These are phyloP conservation scores for Pyrocoelia pectoralis DNA, from an alignment of 2,888 invertebrate genomes.

Conservation along the genomic window DNA sequence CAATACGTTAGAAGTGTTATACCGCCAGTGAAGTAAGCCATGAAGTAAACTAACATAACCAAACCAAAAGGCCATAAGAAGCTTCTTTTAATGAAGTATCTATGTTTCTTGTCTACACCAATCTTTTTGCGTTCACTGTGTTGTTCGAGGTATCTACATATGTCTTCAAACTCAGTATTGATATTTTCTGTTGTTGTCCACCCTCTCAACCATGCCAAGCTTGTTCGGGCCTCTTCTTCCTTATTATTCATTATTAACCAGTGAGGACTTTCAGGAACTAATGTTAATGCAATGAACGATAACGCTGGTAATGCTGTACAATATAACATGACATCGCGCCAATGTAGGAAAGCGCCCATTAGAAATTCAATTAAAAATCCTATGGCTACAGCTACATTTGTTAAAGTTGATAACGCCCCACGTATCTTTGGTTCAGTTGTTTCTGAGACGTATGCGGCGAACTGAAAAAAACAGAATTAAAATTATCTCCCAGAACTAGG, in stretches of 20 bases:
- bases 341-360: conserved; percentile 5
- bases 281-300: not conserved
- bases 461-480: not conserved
- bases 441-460: not conserved
- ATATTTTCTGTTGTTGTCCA: conserved; percentile 73
- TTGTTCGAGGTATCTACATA: conserved; percentile 46
- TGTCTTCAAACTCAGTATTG: conserved; percentile 66
- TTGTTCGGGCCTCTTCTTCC: conserved; percentile 70
- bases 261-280: conserved; percentile 84
- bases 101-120: not conserved
- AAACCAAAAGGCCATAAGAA: conserved; percentile 75
- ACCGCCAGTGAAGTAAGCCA: conserved; percentile 79
- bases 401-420: not conserved
- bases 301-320: not conserved
- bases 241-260: conserved; percentile 78
- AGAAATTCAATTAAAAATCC: not conserved
- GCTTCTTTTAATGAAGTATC: conserved; percentile 59
- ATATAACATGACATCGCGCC: not conserved
- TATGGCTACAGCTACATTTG: not conserved
- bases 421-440: not conserved
- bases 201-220: conserved; percentile 80
- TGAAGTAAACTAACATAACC: conserved; percentile 73
- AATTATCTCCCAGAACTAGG: not conserved
- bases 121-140: not conserved
- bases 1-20: conserved; percentile 77